Evolutionary conservation across 1,140 invertebrate genomes (phyloP).

Genomic region (Saccostrea glomerata): DNA sequence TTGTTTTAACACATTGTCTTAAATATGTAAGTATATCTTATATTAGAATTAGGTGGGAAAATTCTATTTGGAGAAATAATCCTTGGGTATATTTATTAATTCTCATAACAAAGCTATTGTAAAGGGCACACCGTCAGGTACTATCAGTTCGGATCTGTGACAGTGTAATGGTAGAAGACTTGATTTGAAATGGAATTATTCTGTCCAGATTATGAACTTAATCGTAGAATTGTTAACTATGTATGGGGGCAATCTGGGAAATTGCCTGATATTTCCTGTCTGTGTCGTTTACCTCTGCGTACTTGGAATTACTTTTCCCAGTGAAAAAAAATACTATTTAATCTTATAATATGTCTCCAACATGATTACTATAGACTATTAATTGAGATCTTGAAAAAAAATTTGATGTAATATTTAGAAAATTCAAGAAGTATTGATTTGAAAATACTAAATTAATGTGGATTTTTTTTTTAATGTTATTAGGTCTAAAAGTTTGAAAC

Average conservation of each 20-base stretch:
- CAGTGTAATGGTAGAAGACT: slow-evolving; percentile 2
- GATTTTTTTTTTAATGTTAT: neutral
- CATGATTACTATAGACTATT: no score
- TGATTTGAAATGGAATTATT: slow-evolving; percentile 8
- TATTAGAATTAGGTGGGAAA: neutral
- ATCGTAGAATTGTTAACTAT: slow-evolving; percentile 1
- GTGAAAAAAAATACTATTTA: neutral
- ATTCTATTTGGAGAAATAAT: neutral
- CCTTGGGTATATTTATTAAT: neutral
- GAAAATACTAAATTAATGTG: neutral
- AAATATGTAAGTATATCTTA: slow-evolving; percentile 8
- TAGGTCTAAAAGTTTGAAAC: neutral
- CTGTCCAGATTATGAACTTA: slow-evolving; percentile 10
- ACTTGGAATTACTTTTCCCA: neutral
- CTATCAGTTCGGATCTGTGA: neutral
- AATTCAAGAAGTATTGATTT: neutral
- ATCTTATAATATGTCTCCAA: no score
- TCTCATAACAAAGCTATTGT: neutral
- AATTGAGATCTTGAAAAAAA: neutral
- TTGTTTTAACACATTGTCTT: neutral
- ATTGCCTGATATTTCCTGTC: slow-evolving; percentile 19
- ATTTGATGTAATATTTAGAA: neutral
- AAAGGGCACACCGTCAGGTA: neutral
- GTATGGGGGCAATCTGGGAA: neutral
- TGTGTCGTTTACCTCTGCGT: neutral